phyloP scores from a whole-genome alignment of 2,797 vertebrate species.

The Poliocrania exsul region DNA sequence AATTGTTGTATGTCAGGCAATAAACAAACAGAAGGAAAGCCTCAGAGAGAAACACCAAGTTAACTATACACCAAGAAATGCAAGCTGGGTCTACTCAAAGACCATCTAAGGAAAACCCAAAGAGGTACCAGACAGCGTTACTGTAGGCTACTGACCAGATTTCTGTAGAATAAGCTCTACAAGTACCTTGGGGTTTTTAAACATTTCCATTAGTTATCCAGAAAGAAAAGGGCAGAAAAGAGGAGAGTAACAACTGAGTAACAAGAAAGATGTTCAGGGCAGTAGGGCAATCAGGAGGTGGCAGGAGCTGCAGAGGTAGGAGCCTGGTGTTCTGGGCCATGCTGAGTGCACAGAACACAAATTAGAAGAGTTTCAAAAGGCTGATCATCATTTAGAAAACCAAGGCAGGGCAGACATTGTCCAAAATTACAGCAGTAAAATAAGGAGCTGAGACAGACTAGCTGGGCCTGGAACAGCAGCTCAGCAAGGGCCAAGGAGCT shows the following conservation, averaged over 20 bases:
- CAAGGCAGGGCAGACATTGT: neutral
- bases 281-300: neutral
- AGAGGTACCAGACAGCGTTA: neutral
- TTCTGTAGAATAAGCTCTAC: neutral
- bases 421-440: neutral
- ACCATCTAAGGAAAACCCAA: neutral
- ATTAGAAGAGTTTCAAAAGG: neutral
- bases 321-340: neutral
- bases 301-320: accelerated
- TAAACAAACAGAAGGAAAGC: neutral
- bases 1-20: neutral
- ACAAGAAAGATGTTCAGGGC: neutral
- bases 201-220: neutral
- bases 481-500: neutral
- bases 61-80: neutral
- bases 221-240: neutral
- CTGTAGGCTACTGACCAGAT: neutral
- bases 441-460: neutral
- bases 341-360: neutral
- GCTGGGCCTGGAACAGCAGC: neutral
- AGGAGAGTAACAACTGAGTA: neutral
- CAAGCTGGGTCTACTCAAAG: neutral
- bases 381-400: neutral
- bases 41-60: neutral
- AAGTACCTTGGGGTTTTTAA: neutral